Evolutionary conservation across 1,140 invertebrate genomes (phyloP).

Genomic region (Brachionus koreanus): DNA sequence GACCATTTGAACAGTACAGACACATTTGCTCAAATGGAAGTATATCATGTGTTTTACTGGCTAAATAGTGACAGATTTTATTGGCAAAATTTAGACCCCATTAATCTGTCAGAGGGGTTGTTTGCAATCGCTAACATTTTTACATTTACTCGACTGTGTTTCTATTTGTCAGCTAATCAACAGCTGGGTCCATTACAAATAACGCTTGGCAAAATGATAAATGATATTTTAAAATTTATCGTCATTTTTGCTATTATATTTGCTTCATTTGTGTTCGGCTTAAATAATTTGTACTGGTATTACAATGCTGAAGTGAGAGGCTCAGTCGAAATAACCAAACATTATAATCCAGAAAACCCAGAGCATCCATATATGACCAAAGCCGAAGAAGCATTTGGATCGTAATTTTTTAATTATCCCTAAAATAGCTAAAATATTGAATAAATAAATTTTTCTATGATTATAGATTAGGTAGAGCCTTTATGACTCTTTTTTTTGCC

Average conservation of each 20-base stretch:
- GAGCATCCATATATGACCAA: background rate
- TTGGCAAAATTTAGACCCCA: slow-evolving; percentile 51
- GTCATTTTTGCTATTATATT: slow-evolving; percentile 50
- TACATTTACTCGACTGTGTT: slow-evolving; percentile 57
- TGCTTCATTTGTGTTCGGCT: slow-evolving; percentile 58
- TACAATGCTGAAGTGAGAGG: slow-evolving; percentile 56
- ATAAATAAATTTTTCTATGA: background rate
- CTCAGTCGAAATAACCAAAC: slow-evolving; percentile 49
- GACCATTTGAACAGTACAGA: background rate
- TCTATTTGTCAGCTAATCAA: slow-evolving; percentile 58
- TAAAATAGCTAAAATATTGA: background rate
- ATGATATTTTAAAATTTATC: slow-evolving; percentile 52
- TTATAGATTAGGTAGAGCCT: slow-evolving; percentile 60
- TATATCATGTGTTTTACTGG: slow-evolving; percentile 32
- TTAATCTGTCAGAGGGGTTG: slow-evolving; percentile 50
- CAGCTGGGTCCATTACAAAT: slow-evolving; percentile 59
- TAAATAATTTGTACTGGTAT: slow-evolving; percentile 59
- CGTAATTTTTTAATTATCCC: background rate
- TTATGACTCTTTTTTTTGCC: slow-evolving; percentile 72
- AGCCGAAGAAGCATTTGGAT: slow-evolving; percentile 16
- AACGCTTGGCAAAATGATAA: slow-evolving; percentile 58
- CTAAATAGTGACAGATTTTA: slow-evolving; percentile 47
- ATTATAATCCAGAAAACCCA: slow-evolving; percentile 42
- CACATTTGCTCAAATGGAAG: background rate
- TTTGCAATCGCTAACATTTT: slow-evolving; percentile 53